These are phyloP conservation scores for Polylopha cassiicola DNA, from an alignment of 2,888 invertebrate species.

Conservation along the genomic window DNA sequence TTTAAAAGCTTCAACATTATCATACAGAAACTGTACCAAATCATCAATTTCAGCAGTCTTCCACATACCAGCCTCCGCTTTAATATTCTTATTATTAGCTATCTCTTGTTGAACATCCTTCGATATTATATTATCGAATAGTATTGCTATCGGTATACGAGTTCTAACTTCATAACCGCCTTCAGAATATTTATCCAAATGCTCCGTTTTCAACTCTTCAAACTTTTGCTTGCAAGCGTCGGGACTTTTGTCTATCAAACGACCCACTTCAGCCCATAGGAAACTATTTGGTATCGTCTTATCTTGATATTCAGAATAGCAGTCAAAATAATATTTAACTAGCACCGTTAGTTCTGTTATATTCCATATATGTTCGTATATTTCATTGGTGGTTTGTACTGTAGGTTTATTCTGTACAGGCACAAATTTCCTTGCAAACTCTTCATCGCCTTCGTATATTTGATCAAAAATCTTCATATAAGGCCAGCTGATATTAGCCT, in stretches of 20 bases:
- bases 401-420: background rate
- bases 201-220: constrained; percentile 41
- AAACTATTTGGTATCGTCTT: constrained; percentile 59
- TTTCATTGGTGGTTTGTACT: background rate
- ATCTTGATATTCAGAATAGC: constrained; percentile 62
- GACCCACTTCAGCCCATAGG: constrained; percentile 64
- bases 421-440: constrained; percentile 48
- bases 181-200: constrained; percentile 44
- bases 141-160: constrained; percentile 50
- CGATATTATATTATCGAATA: constrained; percentile 58
- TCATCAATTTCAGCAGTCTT: constrained; percentile 44
- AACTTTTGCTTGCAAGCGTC: constrained; percentile 51
- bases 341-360: constrained; percentile 53
- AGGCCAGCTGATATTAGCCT: constrained; percentile 51
- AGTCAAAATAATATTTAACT: constrained; percentile 62
- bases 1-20: constrained; percentile 58
- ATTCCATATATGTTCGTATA: constrained; percentile 40
- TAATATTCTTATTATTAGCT: constrained; percentile 22
- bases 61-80: constrained; percentile 35
- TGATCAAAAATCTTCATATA: constrained; percentile 58
- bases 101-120: constrained; percentile 47
- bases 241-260: constrained; percentile 52
- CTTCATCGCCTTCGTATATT: constrained; percentile 53
- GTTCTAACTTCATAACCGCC: constrained; percentile 43
- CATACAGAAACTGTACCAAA: constrained; percentile 54